These are phyloP conservation scores for Morinoia aosen DNA, from an alignment of 2,888 invertebrate species.

Conservation along the genomic window DNA sequence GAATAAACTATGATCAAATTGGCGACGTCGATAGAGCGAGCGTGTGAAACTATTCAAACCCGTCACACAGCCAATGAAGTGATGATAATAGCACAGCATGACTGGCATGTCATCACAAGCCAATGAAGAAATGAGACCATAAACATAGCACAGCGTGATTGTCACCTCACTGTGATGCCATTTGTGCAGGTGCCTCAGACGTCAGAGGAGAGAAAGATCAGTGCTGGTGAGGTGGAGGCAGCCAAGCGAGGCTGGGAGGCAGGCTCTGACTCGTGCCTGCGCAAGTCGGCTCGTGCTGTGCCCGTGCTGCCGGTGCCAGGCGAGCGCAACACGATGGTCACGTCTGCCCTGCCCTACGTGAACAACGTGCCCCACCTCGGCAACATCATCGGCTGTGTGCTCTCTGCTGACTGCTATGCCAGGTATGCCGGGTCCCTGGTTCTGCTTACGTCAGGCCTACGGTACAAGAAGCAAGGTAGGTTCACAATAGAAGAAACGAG, in stretches of 20 bases:
- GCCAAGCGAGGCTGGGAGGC: background rate
- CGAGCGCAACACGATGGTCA: conserved; percentile 89
- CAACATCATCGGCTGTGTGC: conserved; percentile 96
- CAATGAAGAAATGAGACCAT: too few relatives aligned
- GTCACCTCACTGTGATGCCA: too few relatives aligned
- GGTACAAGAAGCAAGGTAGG: conserved; percentile 15
- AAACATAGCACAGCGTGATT: too few relatives aligned
- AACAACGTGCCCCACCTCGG: conserved; percentile 99
- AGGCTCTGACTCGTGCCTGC: background rate
- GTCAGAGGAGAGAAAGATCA: background rate
- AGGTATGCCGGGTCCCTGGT: conserved; percentile 70
- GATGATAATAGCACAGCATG: too few relatives aligned
- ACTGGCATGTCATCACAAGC: background rate
- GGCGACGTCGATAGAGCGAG: too few relatives aligned
- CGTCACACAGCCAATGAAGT: too few relatives aligned
- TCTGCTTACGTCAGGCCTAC: too few relatives aligned
- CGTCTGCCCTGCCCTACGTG: conserved; percentile 97
- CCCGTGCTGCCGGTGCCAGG: conserved; percentile 80
- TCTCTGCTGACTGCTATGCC: conserved; percentile 81
- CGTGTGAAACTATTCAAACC: too few relatives aligned
- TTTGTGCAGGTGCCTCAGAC: too few relatives aligned
- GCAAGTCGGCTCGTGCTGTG: background rate
- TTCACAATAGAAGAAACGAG: too few relatives aligned
- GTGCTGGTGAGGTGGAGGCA: background rate
- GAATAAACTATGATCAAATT: too few relatives aligned